Percentiles rank a stretch among this genome's conserved stretches.
phyloP scores from a whole-genome alignment of 2,113 vertebrate genomes.

The Aramus guarauna region DNA sequence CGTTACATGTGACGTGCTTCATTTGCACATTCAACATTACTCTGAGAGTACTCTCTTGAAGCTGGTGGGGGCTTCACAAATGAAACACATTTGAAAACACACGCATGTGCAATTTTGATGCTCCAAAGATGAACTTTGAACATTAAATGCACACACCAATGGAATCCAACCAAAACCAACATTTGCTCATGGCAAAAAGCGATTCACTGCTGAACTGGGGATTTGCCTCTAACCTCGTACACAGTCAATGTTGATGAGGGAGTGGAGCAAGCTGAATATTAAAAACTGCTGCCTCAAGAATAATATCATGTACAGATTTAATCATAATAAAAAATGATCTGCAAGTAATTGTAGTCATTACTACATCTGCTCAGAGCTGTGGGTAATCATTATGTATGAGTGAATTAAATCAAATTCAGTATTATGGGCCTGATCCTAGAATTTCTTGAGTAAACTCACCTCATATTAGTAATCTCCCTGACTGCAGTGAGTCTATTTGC shows the following conservation, averaged over 20 bases:
- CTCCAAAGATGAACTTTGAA: not conserved
- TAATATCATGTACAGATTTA: slow-evolving; percentile 59
- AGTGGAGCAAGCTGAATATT: slow-evolving; percentile 42
- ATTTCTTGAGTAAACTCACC: slow-evolving; percentile 9
- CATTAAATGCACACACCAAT: not conserved
- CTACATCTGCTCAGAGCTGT: slow-evolving; percentile 63
- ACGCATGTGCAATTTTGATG: accelerated
- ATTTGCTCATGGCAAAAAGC: not conserved
- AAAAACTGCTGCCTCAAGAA: slow-evolving; percentile 59
- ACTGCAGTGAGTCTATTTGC: not conserved
- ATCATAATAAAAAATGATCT: slow-evolving; percentile 67
- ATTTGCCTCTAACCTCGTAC: slow-evolving; percentile 1
- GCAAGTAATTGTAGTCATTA: slow-evolving; percentile 68
- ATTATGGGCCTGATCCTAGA: slow-evolving; percentile 36
- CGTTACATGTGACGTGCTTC: not conserved
- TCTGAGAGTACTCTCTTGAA: not conserved
- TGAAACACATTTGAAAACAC: not conserved
- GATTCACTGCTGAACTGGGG: not conserved
- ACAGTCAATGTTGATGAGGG: slow-evolving; percentile 1
- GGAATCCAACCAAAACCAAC: not conserved
- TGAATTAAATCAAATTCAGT: slow-evolving; percentile 57
- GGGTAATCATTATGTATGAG: slow-evolving; percentile 63
- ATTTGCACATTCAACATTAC: not conserved
- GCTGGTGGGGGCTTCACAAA: not conserved
- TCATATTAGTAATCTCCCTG: not conserved